phyloP scores from a whole-genome alignment of 2,888 invertebrate species.

The Mechanitis messenoides region DNA sequence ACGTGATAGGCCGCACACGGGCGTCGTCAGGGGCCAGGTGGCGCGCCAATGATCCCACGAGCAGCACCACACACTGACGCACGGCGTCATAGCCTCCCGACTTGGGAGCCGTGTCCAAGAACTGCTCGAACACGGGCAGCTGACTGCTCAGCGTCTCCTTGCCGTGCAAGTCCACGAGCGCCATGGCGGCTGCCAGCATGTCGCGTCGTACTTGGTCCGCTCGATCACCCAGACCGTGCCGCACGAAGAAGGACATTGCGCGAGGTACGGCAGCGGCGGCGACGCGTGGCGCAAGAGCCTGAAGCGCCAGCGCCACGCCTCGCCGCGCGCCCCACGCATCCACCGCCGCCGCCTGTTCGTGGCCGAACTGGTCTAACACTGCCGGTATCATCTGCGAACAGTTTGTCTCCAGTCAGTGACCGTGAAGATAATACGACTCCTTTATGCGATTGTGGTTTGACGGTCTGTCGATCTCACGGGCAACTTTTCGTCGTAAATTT shows the following conservation, averaged over 20 bases:
- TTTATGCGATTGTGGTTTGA: neutral
- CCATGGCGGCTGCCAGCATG: conserved; percentile 96
- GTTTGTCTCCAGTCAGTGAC: neutral
- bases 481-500: conserved; percentile 85
- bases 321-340: conserved; percentile 95
- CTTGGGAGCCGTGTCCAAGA: conserved; percentile 94
- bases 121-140: conserved; percentile 94
- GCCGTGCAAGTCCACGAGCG: conserved; percentile 93
- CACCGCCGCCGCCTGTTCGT: conserved; percentile 87
- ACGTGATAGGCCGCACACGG: conserved; percentile 95
- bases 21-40: conserved; percentile 94
- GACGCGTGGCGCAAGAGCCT: conserved; percentile 84
- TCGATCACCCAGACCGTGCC: conserved; percentile 90
- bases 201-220: conserved; percentile 87
- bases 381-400: conserved; percentile 84
- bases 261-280: conserved; percentile 81
- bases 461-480: conserved; percentile 63
- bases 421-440: conserved; percentile 9
- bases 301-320: conserved; percentile 90
- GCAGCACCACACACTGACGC: conserved; percentile 95
- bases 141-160: conserved; percentile 79
- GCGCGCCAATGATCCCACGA: conserved; percentile 98
- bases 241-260: conserved; percentile 89
- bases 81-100: conserved; percentile 93
- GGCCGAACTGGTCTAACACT: conserved; percentile 92